Percentiles rank a stretch among this genome's conserved stretches.
Conservation (phyloP, 2,888 invertebrate species). For the Taphrorychus bicolor region DNA sequence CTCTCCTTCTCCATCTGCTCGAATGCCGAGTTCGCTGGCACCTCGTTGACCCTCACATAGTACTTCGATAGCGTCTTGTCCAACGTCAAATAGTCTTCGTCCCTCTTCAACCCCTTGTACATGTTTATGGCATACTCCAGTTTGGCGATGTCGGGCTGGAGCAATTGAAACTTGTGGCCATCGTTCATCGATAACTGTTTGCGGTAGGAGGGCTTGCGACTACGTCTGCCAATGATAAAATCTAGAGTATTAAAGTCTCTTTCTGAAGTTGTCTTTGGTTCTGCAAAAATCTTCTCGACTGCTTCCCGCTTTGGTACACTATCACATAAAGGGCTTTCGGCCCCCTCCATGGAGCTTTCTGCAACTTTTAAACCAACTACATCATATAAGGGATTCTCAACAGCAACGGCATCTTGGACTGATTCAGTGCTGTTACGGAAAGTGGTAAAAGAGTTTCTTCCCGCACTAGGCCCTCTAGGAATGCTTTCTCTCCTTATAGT, state of each 20-base stretch:
- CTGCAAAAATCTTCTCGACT: not conserved
- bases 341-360: not conserved
- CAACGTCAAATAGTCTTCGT: conserved; percentile 38
- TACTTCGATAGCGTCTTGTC: conserved; percentile 38
- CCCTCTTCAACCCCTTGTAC: conserved; percentile 42
- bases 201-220: not conserved
- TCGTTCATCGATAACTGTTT: not conserved
- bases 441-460: conserved; percentile 29
- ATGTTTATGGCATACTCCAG: conserved; percentile 29
- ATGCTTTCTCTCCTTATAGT: conserved; percentile 23
- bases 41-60: conserved; percentile 32
- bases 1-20: conserved; percentile 19
- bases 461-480: not conserved
- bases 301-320: not conserved
- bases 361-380: not conserved
- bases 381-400: conserved; percentile 28
- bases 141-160: conserved; percentile 17
- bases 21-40: conserved; percentile 7
- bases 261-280: not conserved
- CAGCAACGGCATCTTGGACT: not conserved
- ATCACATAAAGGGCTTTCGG: too few species aligned
- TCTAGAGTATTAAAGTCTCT: not conserved
- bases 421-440: conserved; percentile 26
- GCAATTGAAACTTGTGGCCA: not conserved
- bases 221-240: not conserved